A percentile compares a stretch with the other conserved stretches of the same genome.
phyloP scores from a whole-genome alignment of 2,888 invertebrate genomes.

The Pocota personata region DNA sequence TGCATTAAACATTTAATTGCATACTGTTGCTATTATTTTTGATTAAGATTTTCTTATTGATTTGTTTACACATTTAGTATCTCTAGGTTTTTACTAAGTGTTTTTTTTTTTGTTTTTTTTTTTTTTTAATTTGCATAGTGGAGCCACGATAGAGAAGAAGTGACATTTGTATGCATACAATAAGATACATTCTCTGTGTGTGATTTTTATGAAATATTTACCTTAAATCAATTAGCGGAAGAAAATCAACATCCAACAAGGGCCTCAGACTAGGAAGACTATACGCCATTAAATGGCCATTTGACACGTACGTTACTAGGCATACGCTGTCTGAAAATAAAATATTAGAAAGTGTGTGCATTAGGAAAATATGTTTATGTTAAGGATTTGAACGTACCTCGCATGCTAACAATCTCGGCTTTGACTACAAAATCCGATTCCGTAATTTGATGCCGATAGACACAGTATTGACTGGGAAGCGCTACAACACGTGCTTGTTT shows the following conservation, averaged over 20 bases:
- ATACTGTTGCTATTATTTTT: slow-evolving; percentile 35
- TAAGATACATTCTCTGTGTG: not conserved
- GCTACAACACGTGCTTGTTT: slow-evolving; percentile 97
- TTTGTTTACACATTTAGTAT: slow-evolving; percentile 22
- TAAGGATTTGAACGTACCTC: slow-evolving; percentile 85
- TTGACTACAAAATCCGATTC: slow-evolving; percentile 97
- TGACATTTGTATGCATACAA: slow-evolving; percentile 31
- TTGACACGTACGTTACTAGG: slow-evolving; percentile 96
- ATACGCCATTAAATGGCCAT: slow-evolving; percentile 96
- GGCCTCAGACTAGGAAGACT: slow-evolving; percentile 97
- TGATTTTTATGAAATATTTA: slow-evolving; percentile 80
- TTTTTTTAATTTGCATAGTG: slow-evolving; percentile 18
- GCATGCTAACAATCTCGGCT: slow-evolving; percentile 95
- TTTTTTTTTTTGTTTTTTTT: slow-evolving; percentile 11
- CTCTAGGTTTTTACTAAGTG: slow-evolving; percentile 34
- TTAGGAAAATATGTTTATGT: not conserved
- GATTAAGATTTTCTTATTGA: slow-evolving; percentile 1
- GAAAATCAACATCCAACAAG: slow-evolving; percentile 96
- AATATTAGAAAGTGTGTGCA: slow-evolving; percentile 39
- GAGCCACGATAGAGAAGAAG: slow-evolving; percentile 30
- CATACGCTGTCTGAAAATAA: slow-evolving; percentile 94
- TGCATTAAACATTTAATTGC: slow-evolving; percentile 66
- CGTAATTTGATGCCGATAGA: slow-evolving; percentile 95
- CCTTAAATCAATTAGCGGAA: slow-evolving; percentile 97
- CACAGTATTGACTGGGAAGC: slow-evolving; percentile 96